These are phyloP conservation scores for Aurelia sp. DNA, from an alignment of 30 jellyfish, hydroid and myxozoan species.

Conservation along the genomic window DNA sequence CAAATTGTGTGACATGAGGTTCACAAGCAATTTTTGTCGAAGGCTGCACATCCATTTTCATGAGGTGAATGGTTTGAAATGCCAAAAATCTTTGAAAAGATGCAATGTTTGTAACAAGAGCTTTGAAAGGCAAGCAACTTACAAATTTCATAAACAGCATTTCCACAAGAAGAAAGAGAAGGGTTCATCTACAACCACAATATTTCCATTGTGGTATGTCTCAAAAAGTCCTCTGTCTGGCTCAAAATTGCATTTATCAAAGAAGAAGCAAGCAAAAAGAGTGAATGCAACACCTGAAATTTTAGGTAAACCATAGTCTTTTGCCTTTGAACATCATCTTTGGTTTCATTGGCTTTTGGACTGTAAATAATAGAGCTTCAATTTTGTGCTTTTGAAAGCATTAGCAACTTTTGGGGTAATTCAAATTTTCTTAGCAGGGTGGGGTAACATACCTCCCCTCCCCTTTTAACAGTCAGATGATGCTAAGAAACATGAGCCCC, in stretches of 20 bases:
- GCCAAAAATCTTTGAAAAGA: slow-evolving; percentile 60
- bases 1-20: slow-evolving; percentile 46
- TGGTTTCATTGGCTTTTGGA: too few species aligned
- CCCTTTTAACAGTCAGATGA: too few species aligned
- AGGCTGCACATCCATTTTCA: slow-evolving; percentile 57
- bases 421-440: too few species aligned
- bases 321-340: too few species aligned
- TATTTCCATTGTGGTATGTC: slow-evolving; percentile 64
- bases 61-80: slow-evolving; percentile 47
- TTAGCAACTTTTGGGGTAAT: too few species aligned
- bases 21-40: slow-evolving; percentile 28
- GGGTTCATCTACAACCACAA: slow-evolving; percentile 27
- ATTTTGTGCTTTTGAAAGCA: too few species aligned
- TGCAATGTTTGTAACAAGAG: slow-evolving; percentile 69
- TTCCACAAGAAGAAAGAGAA: slow-evolving; percentile 40
- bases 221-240: slow-evolving; percentile 2
- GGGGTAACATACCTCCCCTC: too few species aligned
- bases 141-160: slow-evolving; percentile 62
- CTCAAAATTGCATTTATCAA: background rate
- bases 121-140: slow-evolving; percentile 43
- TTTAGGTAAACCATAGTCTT: too few species aligned
- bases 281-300: background rate
- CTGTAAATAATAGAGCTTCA: too few species aligned
- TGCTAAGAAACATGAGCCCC: too few species aligned
- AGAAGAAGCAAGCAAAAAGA: background rate